Evolutionary conservation across 2,113 vertebrate genomes (phyloP).

Genomic region (Pachycephala philippinensis): DNA sequence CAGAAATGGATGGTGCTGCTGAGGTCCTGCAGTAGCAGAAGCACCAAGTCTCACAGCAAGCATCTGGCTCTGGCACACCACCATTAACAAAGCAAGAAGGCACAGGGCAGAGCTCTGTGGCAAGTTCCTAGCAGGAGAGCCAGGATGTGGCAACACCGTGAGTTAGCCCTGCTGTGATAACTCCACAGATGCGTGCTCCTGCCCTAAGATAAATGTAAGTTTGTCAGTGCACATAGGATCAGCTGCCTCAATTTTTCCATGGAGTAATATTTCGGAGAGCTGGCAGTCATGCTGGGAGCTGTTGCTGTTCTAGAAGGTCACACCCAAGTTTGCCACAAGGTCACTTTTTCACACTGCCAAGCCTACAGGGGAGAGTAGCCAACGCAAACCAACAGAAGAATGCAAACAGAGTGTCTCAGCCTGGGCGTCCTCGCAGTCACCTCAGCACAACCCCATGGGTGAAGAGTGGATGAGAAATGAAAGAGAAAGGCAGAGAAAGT

Average conservation of each 20-base stretch:
- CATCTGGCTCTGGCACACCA: not conserved
- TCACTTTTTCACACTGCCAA: not conserved
- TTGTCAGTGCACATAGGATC: not conserved
- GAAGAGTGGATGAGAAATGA: not conserved
- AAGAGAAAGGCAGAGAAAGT: not conserved
- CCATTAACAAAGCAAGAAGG: not conserved
- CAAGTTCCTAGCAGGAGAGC: not conserved
- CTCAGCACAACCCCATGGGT: not conserved
- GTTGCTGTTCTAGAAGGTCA: slow-evolving; percentile 32
- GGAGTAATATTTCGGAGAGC: not conserved
- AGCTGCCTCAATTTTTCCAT: slow-evolving; percentile 44
- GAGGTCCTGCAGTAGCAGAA: not conserved
- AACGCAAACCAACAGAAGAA: slow-evolving; percentile 21
- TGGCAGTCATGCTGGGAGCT: not conserved
- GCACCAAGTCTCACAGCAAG: not conserved
- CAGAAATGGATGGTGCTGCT: not conserved
- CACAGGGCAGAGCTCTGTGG: not conserved
- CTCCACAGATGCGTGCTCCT: not conserved
- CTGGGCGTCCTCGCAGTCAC: not conserved
- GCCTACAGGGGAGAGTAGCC: not conserved
- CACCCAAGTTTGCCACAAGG: slow-evolving; percentile 44
- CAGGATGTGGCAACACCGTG: not conserved
- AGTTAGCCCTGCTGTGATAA: not conserved
- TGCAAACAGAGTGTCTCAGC: slow-evolving; percentile 33
- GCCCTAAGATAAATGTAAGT: not conserved